These are phyloP conservation scores for Zonitis immaculata DNA, from an alignment of 2,888 invertebrate species.

Conservation along the genomic window DNA sequence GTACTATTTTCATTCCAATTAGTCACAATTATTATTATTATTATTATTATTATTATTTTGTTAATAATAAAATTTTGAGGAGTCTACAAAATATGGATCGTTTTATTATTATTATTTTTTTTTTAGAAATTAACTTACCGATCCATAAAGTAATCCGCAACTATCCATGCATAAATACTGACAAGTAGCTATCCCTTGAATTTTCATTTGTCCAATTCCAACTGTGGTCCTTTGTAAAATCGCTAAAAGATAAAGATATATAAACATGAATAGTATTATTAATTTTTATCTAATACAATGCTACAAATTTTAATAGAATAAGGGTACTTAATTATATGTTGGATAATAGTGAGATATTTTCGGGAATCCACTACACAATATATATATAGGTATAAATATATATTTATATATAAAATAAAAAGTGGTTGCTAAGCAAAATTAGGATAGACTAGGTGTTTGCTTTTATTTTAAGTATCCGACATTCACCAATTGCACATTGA, in stretches of 20 bases:
- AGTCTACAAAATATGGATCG: neutral
- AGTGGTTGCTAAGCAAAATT: neutral
- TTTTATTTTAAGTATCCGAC: slow-evolving; percentile 28
- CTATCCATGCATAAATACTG: slow-evolving; percentile 86
- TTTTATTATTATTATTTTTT: no score
- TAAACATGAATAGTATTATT: neutral
- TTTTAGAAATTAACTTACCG: slow-evolving; percentile 61
- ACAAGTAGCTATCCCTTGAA: slow-evolving; percentile 83
- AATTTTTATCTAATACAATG: neutral
- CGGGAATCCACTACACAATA: no score
- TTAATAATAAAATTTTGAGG: slow-evolving; percentile 14
- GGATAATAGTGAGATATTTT: neutral
- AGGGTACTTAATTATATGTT: neutral
- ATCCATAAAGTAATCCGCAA: slow-evolving; percentile 81
- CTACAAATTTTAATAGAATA: neutral
- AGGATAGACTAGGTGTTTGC: neutral
- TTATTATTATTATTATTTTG: neutral
- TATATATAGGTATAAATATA: no score
- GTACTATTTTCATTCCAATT: neutral
- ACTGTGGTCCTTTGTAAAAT: slow-evolving; percentile 67
- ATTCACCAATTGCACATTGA: slow-evolving; percentile 28
- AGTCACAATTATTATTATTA: neutral
- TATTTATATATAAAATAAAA: neutral
- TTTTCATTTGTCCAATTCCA: slow-evolving; percentile 76
- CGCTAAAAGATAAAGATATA: slow-evolving; percentile 53